Evolutionary conservation across 2,113 vertebrate genomes (phyloP), one percentile per base, ranked within the genome.

Genomic region (Archocentrus centrarchus): DNA sequence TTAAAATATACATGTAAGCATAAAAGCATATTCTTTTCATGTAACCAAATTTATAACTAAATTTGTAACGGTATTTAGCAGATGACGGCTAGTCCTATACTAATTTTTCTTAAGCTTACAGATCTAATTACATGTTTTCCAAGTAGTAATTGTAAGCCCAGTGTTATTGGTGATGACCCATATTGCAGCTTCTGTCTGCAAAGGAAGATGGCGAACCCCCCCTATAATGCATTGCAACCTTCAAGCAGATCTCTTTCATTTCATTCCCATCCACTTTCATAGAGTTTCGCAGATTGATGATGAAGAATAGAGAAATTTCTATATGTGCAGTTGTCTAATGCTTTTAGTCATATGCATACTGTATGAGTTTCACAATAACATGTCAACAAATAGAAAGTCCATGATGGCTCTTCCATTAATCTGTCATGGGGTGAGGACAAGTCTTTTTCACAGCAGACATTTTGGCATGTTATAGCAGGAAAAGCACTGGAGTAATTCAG

Each of bases 341-440:
- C 39, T 68, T 47, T 47, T 41, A 68, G 22, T 17, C 44, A 44
- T 68, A 6, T 1, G 1, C 8, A 68, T 47, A 47, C 47, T 24
- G 4, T 44, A 47, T 41, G 24, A 50, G 8, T 70, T 47, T 70
- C 41, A 70, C 44, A 50, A 70, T 30, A 70, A 30, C 24, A 50
- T 27, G 84, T 83, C 82, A 75, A 30, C 81, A 79, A 32, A 68
- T 20, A 58, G 60, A 63, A 20, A 44, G 63, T 81, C 30, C 20
- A 37, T 77, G 47, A 80, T 81, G 86, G 73, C 76, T 63, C 14
- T 63, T 24, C 39, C 63, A 70, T 75, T 24, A 41, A 18, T 15
- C n/a, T 47, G 22, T 70, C 27, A 44, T 50, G 47, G 24, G 24
- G 24, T 30, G 15, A 50, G 41, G 64, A 30, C 5, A 64, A 70